Base-by-base conservation (phyloP, 2,797 vertebrate genomes). In the Chanos chanos region DNA sequence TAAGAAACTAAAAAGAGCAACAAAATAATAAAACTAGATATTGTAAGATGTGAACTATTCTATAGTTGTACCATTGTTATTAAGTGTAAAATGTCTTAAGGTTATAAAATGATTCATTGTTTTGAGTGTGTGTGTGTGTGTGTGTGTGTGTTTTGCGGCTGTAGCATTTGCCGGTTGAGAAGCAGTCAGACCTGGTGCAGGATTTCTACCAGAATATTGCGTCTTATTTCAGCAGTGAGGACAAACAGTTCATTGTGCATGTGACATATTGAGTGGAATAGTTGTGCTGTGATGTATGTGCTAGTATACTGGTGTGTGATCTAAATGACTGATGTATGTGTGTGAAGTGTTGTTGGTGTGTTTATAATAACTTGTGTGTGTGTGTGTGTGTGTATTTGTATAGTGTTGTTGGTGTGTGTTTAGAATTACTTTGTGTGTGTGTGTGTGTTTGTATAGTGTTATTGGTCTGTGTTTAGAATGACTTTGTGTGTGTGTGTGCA, bases 141-240 rank as follows among this genome's bases (percentile, higher is more conserved):
- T 7, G 2, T 12, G 1, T 18, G 4, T 27, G 6, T 24, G 1
- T 12, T 51, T 24, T 57, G 1, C 4, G 57, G 72, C 63, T 79
- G 7, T 66, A 92, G 90, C 70, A 78, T 63, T 60, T 89, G 18
- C 81, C 77, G 0, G 72, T 92, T 16, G 81, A 92, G 74, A 86
- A 86, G 57, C 90, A 90, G 78, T 89, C 86, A 0, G 89, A 92
- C 61, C 81, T 83, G 19, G 87, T 90, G 34, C 91, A 89, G 55
- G 87, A 88, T 66, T 92, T 92, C 71, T 92, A 88, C 73, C 86
- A 88, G 71, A 87, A 80, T 7, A 88, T 89, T 68, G 71, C 86
- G 19, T 79, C 76, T 33, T 71, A 82, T 77, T 91, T 89, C 64
- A 79, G 49, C 37, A 74, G 89, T 90, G 63, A 84, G 86, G 86